Evolutionary conservation across 2,113 vertebrate genomes (phyloP).

Genomic region (Notarius lentiginosus): DNA sequence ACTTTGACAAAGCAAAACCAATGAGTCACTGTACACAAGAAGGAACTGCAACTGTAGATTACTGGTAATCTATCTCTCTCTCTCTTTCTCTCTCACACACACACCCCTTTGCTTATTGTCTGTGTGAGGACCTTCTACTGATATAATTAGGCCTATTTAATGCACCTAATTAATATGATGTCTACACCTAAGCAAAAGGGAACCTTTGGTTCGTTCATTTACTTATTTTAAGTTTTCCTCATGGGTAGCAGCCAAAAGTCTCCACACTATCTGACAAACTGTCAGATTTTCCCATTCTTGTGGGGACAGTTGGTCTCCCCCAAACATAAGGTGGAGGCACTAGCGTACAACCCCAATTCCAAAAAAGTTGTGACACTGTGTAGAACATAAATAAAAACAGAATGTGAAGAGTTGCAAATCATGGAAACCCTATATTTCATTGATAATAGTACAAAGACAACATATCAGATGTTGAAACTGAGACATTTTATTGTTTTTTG

Average conservation of each 20-base stretch:
- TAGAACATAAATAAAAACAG: no score
- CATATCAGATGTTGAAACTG: no score
- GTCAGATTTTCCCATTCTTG: background rate
- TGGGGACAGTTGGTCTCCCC: background rate
- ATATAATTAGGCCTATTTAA: background rate
- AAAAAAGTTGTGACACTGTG: no score
- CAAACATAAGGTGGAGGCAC: background rate
- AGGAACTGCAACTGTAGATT: background rate
- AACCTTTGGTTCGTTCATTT: background rate
- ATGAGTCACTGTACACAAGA: conserved; percentile 28
- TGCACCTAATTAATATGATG: background rate
- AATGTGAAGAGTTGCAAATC: no score
- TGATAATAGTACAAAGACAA: no score
- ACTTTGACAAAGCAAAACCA: conserved; percentile 36
- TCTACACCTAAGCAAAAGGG: background rate
- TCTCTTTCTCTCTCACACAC: background rate
- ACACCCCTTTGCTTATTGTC: background rate
- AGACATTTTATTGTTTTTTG: no score
- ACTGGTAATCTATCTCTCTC: background rate
- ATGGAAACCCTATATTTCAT: no score
- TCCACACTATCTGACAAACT: background rate
- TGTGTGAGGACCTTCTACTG: background rate
- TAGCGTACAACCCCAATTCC: background rate
- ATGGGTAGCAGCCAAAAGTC: background rate
- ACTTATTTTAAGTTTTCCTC: background rate